A percentile compares a stretch with the other conserved stretches of the same genome.
phyloP scores from a whole-genome alignment of 2,888 invertebrate genomes.

The Limnephilus auricula region DNA sequence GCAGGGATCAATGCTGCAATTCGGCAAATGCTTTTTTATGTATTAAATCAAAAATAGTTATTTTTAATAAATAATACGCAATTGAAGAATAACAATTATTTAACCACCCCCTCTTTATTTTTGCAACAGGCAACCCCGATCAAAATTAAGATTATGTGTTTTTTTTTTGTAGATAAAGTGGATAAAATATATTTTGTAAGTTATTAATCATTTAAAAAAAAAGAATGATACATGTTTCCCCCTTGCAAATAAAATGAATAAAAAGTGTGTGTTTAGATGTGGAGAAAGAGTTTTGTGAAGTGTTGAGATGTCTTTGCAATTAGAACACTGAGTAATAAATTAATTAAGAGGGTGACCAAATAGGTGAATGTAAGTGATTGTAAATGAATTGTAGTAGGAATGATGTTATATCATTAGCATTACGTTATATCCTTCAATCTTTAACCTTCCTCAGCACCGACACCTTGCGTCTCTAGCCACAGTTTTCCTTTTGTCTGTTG shows the following conservation, averaged over 20 bases:
- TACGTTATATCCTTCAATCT: neutral
- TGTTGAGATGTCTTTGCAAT: neutral
- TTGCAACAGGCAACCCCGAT: neutral
- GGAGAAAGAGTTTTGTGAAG: neutral
- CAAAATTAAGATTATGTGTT: neutral
- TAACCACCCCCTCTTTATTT: neutral
- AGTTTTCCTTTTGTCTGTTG: neutral
- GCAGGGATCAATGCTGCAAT: neutral
- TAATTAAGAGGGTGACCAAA: neutral
- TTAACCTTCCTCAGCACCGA: neutral
- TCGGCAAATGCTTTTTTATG: neutral
- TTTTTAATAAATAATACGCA: neutral
- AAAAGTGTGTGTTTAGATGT: neutral
- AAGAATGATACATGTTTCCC: neutral
- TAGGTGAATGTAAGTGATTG: neutral
- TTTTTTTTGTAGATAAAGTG: neutral
- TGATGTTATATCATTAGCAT: too few relatives aligned
- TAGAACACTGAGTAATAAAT: neutral
- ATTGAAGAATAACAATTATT: neutral
- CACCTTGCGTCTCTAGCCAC: neutral
- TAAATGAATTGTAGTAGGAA: neutral
- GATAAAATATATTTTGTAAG: neutral
- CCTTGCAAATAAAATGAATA: neutral
- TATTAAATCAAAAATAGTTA: neutral
- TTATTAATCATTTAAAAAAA: neutral